Percentiles rank a stretch among this genome's conserved stretches.
These are phyloP conservation scores for Porites australiensis DNA, from an alignment of 64 coral and sea anemone genomes.

Conservation along the genomic window DNA sequence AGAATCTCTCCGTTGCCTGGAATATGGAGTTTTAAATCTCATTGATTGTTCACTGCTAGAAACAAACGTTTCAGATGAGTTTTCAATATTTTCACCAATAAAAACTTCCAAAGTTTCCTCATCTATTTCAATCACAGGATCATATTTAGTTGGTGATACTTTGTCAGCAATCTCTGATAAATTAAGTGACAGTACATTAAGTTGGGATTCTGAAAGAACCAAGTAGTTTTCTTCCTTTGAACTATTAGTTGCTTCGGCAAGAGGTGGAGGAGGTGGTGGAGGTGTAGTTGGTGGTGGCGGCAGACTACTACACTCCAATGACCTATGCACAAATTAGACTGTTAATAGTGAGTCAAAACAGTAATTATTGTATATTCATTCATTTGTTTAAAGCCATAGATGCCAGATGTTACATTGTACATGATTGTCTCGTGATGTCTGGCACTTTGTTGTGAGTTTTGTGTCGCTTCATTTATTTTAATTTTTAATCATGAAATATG, in stretches of 20 bases:
- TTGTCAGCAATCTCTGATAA: constrained; percentile 89
- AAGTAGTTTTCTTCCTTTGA: constrained; percentile 36
- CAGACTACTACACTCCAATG: background rate
- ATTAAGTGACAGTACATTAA: constrained; percentile 80
- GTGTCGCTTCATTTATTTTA: too few species aligned
- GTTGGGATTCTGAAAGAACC: constrained; percentile 72
- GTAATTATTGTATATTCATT: too few species aligned
- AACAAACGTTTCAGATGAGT: background rate
- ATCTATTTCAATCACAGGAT: constrained; percentile 17
- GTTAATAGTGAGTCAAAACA: background rate
- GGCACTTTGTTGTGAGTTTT: too few species aligned
- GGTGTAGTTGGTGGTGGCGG: constrained; percentile 9
- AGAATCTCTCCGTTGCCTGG: constrained; percentile 36
- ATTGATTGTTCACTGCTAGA: background rate
- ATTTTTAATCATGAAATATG: too few species aligned
- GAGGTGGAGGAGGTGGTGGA: background rate
- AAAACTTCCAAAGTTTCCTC: constrained; percentile 21
- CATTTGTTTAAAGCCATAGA: too few species aligned
- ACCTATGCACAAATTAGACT: background rate
- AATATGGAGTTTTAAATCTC: constrained; percentile 73
- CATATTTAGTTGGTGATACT: constrained; percentile 69
- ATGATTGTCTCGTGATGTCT: too few species aligned
- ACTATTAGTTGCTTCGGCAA: background rate
- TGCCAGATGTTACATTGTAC: too few species aligned
- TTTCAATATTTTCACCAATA: constrained; percentile 12